Base-by-base conservation (phyloP, 2,888 invertebrate genomes). In the Drosophila setosimentum region DNA sequence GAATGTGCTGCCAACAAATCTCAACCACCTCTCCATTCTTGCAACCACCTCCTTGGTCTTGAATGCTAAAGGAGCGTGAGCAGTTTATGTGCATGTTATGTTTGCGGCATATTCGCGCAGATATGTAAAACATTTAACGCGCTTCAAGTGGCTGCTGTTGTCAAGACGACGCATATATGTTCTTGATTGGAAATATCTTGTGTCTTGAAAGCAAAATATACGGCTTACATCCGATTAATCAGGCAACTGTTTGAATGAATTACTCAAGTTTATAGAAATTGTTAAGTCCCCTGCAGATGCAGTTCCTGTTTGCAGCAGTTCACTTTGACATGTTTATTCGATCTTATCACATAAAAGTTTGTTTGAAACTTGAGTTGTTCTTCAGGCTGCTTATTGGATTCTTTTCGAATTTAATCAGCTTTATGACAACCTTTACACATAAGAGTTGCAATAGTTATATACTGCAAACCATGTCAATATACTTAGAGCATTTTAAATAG, bases 21-120 rank as follows among this genome's bases (percentile, higher is more conserved):
- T 30, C 57, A 21, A 30, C n/a, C 5, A 21, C 50, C 10, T 32
- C 37, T 11, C 16, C 40, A 16, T 6, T 1, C 13, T 7, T 4
- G 49, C 42, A 16, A 18, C 29, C 59, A 4, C 10, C 16, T 24
- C 11, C 16, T 27, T 24, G n/a, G 24, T 35, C 58, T 48, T 53
- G 42, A 37, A 54, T 62, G 60, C 49, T 61, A 53, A 66, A 70
- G 66, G 62, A 69, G 58, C 73, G 59, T 68, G 73, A 57, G 68
- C 73, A 73, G 68, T 68, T 75, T 66, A 67, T 70, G 74, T 58
- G 72, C 84, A 57, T 83, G 87, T 85, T 84, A 63, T 77, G 88
- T 76, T 73, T 75, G 88, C 59, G 76, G 87, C 66, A 83, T 83
- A 79, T 66, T 76, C 51, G 30, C 61, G 53, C 61, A 69, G 73